Conservation (phyloP, 1,140 invertebrate species). For the Drosophila prosaltans region DNA sequence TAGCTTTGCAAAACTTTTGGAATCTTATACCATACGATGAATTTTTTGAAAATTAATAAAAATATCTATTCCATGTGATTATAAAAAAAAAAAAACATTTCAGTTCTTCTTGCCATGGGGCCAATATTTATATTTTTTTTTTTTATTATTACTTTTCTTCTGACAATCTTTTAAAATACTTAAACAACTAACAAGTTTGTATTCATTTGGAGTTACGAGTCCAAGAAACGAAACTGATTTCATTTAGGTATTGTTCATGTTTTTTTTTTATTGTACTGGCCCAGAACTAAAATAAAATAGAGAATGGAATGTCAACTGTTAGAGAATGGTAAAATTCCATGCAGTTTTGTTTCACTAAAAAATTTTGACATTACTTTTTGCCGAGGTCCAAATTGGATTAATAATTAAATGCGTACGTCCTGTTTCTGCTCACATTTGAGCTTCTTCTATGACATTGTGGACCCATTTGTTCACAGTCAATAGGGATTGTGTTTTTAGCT, state of each 20-base stretch:
- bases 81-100: not conserved
- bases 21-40: conserved; percentile 56
- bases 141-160: not conserved
- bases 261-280: not conserved
- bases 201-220: not conserved
- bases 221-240: not conserved
- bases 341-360: no score
- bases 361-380: not conserved
- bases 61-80: no score
- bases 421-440: conserved; percentile 11
- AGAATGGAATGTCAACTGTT: not conserved
- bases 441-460: conserved; percentile 27
- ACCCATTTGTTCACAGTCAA: conserved; percentile 39
- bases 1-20: conserved; percentile 40
- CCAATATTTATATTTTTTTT: not conserved
- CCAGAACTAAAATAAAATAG: not conserved
- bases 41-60: conserved; percentile 44
- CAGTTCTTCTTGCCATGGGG: not conserved
- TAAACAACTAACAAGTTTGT: not conserved
- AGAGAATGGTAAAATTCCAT: no score
- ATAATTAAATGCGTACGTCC: conserved; percentile 1
- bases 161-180: not conserved
- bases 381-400: conserved; percentile 2
- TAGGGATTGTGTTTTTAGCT: conserved; percentile 31
- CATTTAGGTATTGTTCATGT: not conserved